These are phyloP conservation scores for Prochilodus magdalenae DNA, from an alignment of 2,113 vertebrate genomes.

Conservation along the genomic window DNA sequence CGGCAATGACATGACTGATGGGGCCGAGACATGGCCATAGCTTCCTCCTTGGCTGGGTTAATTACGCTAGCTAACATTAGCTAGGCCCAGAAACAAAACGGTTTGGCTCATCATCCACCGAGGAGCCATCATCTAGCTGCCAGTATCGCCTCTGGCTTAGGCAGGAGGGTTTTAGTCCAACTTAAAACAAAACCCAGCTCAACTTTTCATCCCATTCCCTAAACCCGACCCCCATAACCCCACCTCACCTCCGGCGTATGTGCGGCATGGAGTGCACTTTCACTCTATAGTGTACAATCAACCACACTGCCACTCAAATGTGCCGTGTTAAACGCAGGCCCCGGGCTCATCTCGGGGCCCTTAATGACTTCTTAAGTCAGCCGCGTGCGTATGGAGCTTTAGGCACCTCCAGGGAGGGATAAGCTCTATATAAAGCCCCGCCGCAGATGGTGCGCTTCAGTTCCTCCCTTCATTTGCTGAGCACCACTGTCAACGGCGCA, in stretches of 20 bases:
- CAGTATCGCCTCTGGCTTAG: too few species aligned
- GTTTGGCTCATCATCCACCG: too few species aligned
- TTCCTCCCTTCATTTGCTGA: conserved; percentile 29
- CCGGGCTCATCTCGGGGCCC: conserved; percentile 29
- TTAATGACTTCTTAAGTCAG: conserved; percentile 52
- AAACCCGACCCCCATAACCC: too few species aligned
- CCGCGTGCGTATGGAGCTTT: conserved; percentile 24
- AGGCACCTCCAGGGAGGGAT: conserved; percentile 34
- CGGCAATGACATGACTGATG: too few species aligned
- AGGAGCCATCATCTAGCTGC: too few species aligned
- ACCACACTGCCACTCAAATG: background rate
- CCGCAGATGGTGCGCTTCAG: conserved; percentile 35
- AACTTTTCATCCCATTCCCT: background rate
- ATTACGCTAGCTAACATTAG: too few species aligned
- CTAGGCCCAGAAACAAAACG: too few species aligned
- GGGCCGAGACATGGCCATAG: too few species aligned
- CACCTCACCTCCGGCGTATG: too few species aligned
- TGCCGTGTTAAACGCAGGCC: conserved; percentile 42
- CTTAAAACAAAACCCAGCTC: background rate
- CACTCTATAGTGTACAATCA: background rate
- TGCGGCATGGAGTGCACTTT: background rate
- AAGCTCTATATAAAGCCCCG: conserved; percentile 24
- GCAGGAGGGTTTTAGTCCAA: background rate
- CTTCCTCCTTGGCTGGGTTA: too few species aligned
- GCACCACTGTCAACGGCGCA: background rate